Evolutionary conservation across 2,888 invertebrate species (phyloP).

Genomic region (Oxystoma pomonae): DNA sequence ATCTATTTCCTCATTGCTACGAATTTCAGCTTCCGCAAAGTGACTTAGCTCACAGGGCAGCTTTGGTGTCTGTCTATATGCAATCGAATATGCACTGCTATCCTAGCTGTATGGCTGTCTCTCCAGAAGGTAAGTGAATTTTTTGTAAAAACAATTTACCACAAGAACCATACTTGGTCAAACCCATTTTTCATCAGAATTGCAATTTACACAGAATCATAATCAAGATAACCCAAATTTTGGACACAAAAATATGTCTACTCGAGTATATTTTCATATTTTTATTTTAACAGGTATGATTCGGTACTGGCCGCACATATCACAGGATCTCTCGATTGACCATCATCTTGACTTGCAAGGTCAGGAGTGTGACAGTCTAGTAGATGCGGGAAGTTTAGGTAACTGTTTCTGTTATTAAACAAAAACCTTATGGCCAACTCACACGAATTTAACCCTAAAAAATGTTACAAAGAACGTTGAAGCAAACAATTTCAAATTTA

Average conservation of each 20-base stretch:
- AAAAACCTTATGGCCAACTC: no score
- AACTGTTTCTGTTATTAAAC: neutral
- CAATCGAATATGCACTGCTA: constrained; percentile 54
- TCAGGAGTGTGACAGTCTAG: constrained; percentile 77
- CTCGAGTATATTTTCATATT: no score
- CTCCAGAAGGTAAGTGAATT: constrained; percentile 80
- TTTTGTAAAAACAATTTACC: neutral
- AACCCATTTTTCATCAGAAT: no score
- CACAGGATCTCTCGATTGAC: constrained; percentile 83
- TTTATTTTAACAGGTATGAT: constrained; percentile 60
- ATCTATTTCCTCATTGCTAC: constrained; percentile 62
- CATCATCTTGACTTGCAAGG: constrained; percentile 82
- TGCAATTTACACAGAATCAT: no score
- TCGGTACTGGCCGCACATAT: constrained; percentile 87
- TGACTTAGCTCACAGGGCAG: constrained; percentile 86
- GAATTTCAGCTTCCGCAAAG: constrained; percentile 88
- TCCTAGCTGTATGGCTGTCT: constrained; percentile 86
- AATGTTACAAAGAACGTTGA: no score
- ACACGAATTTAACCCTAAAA: no score
- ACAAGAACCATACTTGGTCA: no score
- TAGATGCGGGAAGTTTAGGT: constrained; percentile 56
- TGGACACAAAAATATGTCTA: no score
- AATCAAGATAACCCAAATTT: no score
- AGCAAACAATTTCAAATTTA: no score
- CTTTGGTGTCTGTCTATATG: constrained; percentile 71